Base-by-base conservation (phyloP, 2,888 invertebrate genomes). In the Nasonia oneida region DNA sequence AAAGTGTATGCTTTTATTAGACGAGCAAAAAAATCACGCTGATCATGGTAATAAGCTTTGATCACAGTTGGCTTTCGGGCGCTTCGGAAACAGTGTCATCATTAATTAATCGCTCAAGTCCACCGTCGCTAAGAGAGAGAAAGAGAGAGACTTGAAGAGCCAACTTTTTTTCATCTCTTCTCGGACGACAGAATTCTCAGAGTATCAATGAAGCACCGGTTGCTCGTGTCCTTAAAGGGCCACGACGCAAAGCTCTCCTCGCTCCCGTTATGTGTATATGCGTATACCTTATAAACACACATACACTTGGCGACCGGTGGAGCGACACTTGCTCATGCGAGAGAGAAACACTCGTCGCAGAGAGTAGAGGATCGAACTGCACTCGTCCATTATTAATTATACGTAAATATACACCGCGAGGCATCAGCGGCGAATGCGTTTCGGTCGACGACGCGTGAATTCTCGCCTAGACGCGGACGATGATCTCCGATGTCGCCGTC, bases 291-390 rank as follows among this genome's bases (percentile, higher is more conserved):
- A 53, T 53, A 47, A 3, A 53, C 15, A 53, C 15, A 53, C 18
- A 15, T 53, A 53, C 18, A 18, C 53, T 18, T 18, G 53, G 57
- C 70, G 73, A 57, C 53, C 57, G 29, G 42, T 29, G 6, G 23
- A 70, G 53, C 80, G 71, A 80, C 80, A 71, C 80, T 71, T 80
- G 53, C 80, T 53, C 53, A 79, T 47, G 29, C 53, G 71, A 67
- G 33, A 67, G 33, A 33, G 15, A 67, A 12, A n/a, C 6, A 15
- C 67, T n/a, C 57, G 73, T 57, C 50, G 73, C 39, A 10, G 57
- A 61, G 57, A 37, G 29, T 29, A 29, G 37, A 61, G 57, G 39
- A 77, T n/a, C 57, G 39, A 73, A 39, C 57, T 61, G 57, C 8
- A 67, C n/a, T 61, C 18, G n/a, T 18, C 57, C 57, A n/a, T 67